A percentile compares a stretch with the other conserved stretches of the same genome.
Evolutionary conservation across 2,113 vertebrate species (phyloP).

Genomic region (Actinemys pallida): DNA sequence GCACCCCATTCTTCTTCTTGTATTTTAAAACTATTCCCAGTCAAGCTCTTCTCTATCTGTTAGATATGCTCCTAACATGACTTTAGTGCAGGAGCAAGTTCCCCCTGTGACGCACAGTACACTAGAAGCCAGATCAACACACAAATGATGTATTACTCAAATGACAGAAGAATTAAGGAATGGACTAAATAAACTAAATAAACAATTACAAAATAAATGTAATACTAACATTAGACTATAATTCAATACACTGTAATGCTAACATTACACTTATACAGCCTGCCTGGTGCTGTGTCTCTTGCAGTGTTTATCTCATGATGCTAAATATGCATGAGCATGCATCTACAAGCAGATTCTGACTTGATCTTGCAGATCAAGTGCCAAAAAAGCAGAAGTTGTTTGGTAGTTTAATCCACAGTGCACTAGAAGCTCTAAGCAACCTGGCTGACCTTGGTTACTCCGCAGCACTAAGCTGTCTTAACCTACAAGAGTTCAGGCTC

Average conservation of each 20-base stretch:
- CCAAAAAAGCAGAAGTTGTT: not conserved
- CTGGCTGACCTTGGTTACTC: fast-evolving
- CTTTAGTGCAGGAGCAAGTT: not conserved
- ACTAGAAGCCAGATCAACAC: not conserved
- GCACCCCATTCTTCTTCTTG: not conserved
- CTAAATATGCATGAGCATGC: fast-evolving
- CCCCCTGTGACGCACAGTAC: not conserved
- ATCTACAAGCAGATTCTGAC: not conserved
- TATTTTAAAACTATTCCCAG: not conserved
- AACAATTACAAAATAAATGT: not conserved
- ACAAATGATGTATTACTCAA: not conserved
- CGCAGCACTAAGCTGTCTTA: not conserved
- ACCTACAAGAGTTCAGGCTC: not conserved
- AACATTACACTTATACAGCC: not conserved
- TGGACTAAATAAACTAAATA: not conserved
- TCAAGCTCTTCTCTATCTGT: not conserved
- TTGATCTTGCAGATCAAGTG: not conserved
- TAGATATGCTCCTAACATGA: not conserved
- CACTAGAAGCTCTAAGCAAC: not conserved
- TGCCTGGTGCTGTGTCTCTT: not conserved
- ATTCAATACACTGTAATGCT: not conserved
- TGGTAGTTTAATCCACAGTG: not conserved
- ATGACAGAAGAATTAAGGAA: not conserved
- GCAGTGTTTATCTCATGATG: not conserved
- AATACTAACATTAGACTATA: not conserved